Evolutionary conservation across 2,888 invertebrate genomes (phyloP), one percentile per base, ranked within the genome.

Genomic region (Platynereis dumerilii): DNA sequence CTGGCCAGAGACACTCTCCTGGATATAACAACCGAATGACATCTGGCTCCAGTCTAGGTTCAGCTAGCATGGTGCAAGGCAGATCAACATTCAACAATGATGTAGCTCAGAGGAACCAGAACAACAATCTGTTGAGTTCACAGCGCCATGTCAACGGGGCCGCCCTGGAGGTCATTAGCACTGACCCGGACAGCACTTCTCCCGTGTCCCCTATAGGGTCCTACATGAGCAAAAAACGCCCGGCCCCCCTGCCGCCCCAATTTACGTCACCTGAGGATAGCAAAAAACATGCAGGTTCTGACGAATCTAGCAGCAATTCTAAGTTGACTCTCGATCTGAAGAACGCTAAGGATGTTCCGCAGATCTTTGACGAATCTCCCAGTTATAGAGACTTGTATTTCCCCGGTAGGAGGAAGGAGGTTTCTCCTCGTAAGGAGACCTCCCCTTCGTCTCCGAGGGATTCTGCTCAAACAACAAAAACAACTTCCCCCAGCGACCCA

Each of bases 221-320:
- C 3, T 48, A 60, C 58, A 39, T 2, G 20, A 29, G 54, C 54
- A 61, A 61, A 27, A 61, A 61, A 52, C 61, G 61, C 42, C 61
- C 34, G n/a, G 61, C 61, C 54, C 61, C 61, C 39, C 22, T 34
- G 34, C 61, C 61, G 24, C 61, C 61, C 24, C 48, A 20, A n/a
- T 22, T 10, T n/a, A 22, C 48, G 7, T 20, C 48, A n/a, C n/a
- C 48, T n/a, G 48, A 48, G 20, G 48, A 48, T 48, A 48, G 20
- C 48, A 48, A 48, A 48, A 48, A 48, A 22, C 48, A 48, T 48
- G 48, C 48, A 48, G 22, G 34, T 5, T 34, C 34, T 34, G 34
- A 34, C 12, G 34, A 34, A 34, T 7, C 7, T 34, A 34, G 34
- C 34, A 34, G 34, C 34, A 34, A 34, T 7, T 7, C 5, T 34